Conservation (phyloP, 2,888 invertebrate genomes). For the Uloborus plumipes region DNA sequence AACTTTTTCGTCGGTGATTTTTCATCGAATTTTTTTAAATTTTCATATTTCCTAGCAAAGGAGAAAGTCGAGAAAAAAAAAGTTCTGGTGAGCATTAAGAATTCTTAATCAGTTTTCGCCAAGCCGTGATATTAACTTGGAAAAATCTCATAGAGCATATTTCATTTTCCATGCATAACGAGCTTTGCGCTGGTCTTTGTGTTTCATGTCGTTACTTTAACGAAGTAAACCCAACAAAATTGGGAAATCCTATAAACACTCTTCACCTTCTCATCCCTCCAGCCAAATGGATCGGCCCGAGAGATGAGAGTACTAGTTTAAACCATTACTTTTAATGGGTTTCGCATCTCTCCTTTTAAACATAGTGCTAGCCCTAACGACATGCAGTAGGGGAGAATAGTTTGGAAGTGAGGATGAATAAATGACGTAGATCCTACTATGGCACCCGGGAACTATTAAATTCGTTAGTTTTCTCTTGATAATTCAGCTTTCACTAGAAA, state of each 20-base stretch:
- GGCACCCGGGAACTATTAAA: conserved; percentile 10
- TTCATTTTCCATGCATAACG: too few relatives aligned
- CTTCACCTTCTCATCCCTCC: conserved; percentile 1
- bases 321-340: conserved; percentile 39
- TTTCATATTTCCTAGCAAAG: too few relatives aligned
- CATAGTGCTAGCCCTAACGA: conserved; percentile 20
- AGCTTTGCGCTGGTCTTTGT: too few relatives aligned
- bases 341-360: conserved; percentile 33
- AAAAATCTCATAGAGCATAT: too few relatives aligned
- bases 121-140: too few relatives aligned
- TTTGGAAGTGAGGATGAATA: conserved; percentile 5
- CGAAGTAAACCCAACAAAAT: not conserved
- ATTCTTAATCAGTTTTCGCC: too few relatives aligned
- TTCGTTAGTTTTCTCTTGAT: conserved; percentile 31
- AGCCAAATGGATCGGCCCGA: conserved; percentile 9
- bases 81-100: too few relatives aligned
- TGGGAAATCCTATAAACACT: not conserved
- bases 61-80: too few relatives aligned
- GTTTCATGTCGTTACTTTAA: not conserved
- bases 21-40: too few relatives aligned
- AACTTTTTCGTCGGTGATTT: too few relatives aligned
- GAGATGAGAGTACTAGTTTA: conserved; percentile 19
- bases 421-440: too few relatives aligned
- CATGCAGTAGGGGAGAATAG: conserved; percentile 13
- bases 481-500: not conserved